Evolutionary conservation across 30 jellyfish, hydroid and myxozoan species (phyloP).

Genomic region (Hydractinia symbiolongicarpus): DNA sequence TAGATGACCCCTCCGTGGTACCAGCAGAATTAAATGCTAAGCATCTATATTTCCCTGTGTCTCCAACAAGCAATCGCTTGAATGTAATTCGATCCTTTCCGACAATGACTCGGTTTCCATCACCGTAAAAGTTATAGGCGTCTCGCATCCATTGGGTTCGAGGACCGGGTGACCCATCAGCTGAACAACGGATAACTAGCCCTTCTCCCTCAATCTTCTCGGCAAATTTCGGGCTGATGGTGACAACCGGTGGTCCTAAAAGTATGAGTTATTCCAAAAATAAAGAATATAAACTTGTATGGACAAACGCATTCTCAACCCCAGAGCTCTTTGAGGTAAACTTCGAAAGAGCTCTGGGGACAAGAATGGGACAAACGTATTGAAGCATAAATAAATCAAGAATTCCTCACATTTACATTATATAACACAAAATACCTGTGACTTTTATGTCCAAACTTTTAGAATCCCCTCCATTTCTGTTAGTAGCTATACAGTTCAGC

Average conservation of each 20-base stretch:
- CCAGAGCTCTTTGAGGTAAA: too few species aligned
- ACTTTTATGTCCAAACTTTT: not conserved
- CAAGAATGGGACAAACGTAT: too few species aligned
- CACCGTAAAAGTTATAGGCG: not conserved
- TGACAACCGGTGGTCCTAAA: not conserved
- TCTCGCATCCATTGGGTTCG: not conserved
- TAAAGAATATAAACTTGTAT: too few species aligned
- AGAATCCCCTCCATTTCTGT: not conserved
- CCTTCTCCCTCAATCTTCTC: slow-evolving; percentile 7
- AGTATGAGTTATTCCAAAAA: not conserved
- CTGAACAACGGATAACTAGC: not conserved
- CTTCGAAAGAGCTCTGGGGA: too few species aligned
- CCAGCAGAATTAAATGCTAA: slow-evolving; percentile 14
- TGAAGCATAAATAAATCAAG: too few species aligned
- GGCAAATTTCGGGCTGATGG: not conserved
- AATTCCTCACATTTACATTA: too few species aligned
- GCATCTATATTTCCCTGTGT: not conserved
- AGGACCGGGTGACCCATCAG: not conserved
- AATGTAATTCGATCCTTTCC: not conserved
- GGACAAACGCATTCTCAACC: too few species aligned
- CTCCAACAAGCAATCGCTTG: slow-evolving; percentile 10
- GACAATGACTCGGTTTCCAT: not conserved
- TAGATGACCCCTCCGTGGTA: not conserved
- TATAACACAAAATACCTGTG: not conserved
- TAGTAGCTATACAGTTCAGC: not conserved